These are phyloP conservation scores for Oscheius sp. DNA, from an alignment of 2,888 invertebrate species.

Conservation along the genomic window DNA sequence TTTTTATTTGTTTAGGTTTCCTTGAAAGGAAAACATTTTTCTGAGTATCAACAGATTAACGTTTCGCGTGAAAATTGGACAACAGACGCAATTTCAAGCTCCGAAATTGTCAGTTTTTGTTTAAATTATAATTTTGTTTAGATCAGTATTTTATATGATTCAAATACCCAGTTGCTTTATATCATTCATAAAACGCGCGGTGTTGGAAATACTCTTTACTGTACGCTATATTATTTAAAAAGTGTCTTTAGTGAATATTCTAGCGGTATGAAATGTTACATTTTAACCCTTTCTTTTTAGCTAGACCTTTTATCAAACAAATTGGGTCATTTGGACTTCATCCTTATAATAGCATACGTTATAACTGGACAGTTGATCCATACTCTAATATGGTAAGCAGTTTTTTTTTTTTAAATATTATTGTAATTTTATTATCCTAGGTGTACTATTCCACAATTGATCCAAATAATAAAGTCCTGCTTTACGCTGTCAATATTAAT, in stretches of 20 bases:
- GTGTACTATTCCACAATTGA: not conserved
- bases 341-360: not conserved
- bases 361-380: slow-evolving; percentile 4
- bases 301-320: not conserved
- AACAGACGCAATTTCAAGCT: not conserved
- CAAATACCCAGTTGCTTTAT: slow-evolving; percentile 7
- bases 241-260: no score
- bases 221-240: no score
- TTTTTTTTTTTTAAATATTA: not conserved
- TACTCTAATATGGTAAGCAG: not conserved
- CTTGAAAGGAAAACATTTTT: not conserved
- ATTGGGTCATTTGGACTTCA: not conserved
- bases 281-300: not conserved
- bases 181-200: no score
- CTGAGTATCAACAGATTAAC: not conserved
- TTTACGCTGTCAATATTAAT: not conserved
- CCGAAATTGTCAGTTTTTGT: not conserved
- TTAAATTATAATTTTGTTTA: not conserved
- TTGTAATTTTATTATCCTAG: not conserved
- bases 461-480: not conserved
- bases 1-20: not conserved
- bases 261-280: no score
- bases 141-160: not conserved
- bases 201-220: no score
- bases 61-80: not conserved